phyloP scores from a whole-genome alignment of 2,113 vertebrate species.

The Motacilla alba region DNA sequence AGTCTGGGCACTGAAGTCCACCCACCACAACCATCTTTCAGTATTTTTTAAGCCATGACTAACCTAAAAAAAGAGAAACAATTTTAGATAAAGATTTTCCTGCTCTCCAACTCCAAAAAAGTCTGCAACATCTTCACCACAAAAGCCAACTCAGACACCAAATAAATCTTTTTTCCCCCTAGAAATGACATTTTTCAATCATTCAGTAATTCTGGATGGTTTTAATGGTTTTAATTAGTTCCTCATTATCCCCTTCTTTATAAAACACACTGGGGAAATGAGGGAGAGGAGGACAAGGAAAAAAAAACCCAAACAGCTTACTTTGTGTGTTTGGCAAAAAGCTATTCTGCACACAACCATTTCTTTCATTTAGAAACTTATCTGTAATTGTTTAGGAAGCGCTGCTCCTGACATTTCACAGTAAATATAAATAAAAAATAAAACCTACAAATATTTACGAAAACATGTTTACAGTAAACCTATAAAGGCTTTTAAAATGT shows the following conservation, averaged over 20 bases:
- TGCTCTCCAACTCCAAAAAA: not conserved
- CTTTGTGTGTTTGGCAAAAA: not conserved
- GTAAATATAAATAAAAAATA: slow-evolving; percentile 30
- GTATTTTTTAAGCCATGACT: not conserved
- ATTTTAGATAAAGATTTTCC: not conserved
- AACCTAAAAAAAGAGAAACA: not conserved
- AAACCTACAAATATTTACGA: slow-evolving; percentile 45
- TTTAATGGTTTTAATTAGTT: not conserved
- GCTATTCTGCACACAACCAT: not conserved
- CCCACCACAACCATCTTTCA: accelerated
- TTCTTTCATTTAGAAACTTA: not conserved
- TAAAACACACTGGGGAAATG: not conserved
- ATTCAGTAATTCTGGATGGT: not conserved
- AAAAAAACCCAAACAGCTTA: accelerated
- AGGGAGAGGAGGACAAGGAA: not conserved
- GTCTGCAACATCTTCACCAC: not conserved
- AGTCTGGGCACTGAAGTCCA: not conserved
- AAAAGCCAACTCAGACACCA: not conserved
- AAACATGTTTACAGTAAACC: not conserved
- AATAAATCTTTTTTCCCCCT: not conserved
- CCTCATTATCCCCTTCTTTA: not conserved
- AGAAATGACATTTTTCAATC: not conserved
- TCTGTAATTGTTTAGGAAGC: slow-evolving; percentile 21
- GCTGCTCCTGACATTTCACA: slow-evolving; percentile 17
- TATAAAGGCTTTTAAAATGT: not conserved